These are phyloP conservation scores for Mareca strepera DNA, from an alignment of 2,797 vertebrate species.

Conservation along the genomic window DNA sequence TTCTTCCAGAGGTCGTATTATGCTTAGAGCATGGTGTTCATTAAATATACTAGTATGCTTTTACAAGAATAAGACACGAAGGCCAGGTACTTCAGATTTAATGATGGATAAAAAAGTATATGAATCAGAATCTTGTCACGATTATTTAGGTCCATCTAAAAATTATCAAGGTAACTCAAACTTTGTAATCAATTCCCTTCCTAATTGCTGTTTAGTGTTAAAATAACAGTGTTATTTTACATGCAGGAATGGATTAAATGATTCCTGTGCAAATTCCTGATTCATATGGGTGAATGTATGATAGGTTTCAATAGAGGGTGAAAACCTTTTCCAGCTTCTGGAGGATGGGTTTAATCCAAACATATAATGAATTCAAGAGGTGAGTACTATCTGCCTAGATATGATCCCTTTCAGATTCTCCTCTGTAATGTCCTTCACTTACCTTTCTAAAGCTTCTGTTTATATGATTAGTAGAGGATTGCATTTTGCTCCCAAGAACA, in stretches of 20 bases:
- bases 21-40: neutral
- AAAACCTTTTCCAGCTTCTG: neutral
- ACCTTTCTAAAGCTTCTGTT: neutral
- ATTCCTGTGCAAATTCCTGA: neutral
- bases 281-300: neutral
- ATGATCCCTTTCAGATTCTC: neutral
- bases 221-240: too few species aligned
- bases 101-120: neutral
- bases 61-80: neutral
- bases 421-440: neutral
- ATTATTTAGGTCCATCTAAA: neutral
- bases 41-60: neutral
- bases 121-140: neutral
- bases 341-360: neutral
- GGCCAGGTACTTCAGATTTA: neutral
- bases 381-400: neutral
- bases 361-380: neutral
- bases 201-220: neutral
- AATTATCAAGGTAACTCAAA: neutral
- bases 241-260: neutral
- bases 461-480: neutral
- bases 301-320: neutral
- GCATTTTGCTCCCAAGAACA: neutral
- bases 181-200: neutral
- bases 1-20: constrained; percentile 2